Conservation (phyloP, 1,140 invertebrate genomes). For the Macrocentrus cingulum region DNA sequence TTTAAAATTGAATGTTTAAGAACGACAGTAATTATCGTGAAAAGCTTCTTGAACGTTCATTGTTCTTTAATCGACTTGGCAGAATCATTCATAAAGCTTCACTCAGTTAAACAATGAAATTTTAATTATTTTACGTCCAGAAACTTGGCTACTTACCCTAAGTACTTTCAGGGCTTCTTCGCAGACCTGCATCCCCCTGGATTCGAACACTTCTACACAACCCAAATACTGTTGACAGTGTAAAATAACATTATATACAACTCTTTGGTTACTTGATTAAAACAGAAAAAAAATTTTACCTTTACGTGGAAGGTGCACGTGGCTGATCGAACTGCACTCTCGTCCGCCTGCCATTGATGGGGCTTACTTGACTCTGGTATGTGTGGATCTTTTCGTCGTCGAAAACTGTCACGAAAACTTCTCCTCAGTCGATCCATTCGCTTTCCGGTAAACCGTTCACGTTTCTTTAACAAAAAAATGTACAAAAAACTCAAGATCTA, state of each 20-base stretch:
- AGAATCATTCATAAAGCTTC: no score
- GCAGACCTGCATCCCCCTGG: slow-evolving; percentile 98
- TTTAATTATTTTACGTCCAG: background rate
- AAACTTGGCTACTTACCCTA: slow-evolving; percentile 65
- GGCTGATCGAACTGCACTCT: slow-evolving; percentile 89
- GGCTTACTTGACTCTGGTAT: slow-evolving; percentile 91
- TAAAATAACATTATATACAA: no score
- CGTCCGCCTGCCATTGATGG: slow-evolving; percentile 98
- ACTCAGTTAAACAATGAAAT: no score
- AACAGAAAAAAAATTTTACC: slow-evolving; percentile 56
- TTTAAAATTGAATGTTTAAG: no score
- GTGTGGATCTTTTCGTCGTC: slow-evolving; percentile 75
- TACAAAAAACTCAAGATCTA: no score
- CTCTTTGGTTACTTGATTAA: background rate
- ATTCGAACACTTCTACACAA: slow-evolving; percentile 98
- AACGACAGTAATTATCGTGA: no score
- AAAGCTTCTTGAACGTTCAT: no score
- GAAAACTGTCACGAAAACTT: slow-evolving; percentile 91
- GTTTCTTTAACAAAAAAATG: slow-evolving; percentile 53
- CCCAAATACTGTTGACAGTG: slow-evolving; percentile 84
- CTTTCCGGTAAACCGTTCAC: slow-evolving; percentile 69
- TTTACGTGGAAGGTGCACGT: slow-evolving; percentile 98
- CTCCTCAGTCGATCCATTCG: slow-evolving; percentile 87
- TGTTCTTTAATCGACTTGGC: no score
- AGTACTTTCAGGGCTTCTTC: slow-evolving; percentile 96